Base-by-base conservation (phyloP, 2,797 vertebrate species). In the Coregonus suidteri region DNA sequence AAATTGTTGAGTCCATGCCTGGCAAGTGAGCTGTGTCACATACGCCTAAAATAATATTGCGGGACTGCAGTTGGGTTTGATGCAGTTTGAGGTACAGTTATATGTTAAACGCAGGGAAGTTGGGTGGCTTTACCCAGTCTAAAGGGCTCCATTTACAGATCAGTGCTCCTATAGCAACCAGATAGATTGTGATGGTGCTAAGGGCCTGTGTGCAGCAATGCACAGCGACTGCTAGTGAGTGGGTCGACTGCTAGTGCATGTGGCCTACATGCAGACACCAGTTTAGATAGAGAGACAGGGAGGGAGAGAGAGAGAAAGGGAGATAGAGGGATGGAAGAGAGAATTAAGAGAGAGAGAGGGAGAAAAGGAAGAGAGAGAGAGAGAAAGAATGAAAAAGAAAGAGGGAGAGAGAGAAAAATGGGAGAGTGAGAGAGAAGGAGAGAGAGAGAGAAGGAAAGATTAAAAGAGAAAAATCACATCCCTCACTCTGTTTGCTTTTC, bases 361-460 rank as follows among this genome's bases (percentile, higher is more conserved):
- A 51, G 47, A 18, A 1, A 1, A 16, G 53, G 11, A 11, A 20
- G 11, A 25, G 41, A 34, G 64, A 72, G 66, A 16, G 51, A 31
- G n/a, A 34, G 4, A 34, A 7, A 56, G 66, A 74, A 51, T 18
- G 70, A 80, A 25, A 35, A 73, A 52, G 14, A 34, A 31, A 64
- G 71, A 76, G 73, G 25, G 66, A 64, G 71, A 76, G 73, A 34
- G 14, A 65, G 66, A 30, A 71, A 35, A 73, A 41, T 75, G 52
- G 53, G 31, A n/a, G 62, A 71, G 59, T 69, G 18, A 76, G 62
- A 64, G 20, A 35, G 31, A 20, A 18, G 47, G 67, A 30, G 73
- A 41, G 71, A 67, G 20, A 59, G 6, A 75, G 54, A 9, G 71
- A 31, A 6, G 4, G 71, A 35, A 20, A 64, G 16, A 77, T 47